Conservation (phyloP, 2,113 vertebrate genomes). For the Equus quagga region DNA sequence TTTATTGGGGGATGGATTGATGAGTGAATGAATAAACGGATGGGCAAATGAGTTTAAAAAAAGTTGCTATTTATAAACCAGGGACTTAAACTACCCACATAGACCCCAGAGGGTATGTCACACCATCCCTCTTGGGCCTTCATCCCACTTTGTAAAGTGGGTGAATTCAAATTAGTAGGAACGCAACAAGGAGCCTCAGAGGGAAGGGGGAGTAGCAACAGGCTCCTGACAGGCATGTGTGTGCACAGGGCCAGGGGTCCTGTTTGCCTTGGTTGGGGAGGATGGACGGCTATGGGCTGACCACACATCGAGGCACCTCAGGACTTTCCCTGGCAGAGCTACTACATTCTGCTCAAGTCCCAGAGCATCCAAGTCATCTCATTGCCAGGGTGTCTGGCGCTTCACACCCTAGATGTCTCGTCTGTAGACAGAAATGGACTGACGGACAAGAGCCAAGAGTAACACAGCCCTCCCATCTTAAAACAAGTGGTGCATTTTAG, state of each 20-base stretch:
- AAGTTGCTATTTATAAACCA: not conserved
- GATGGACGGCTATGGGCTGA: not conserved
- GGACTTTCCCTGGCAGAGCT: not conserved
- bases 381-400: not conserved
- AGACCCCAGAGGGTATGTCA: not conserved
- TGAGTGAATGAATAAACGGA: not conserved
- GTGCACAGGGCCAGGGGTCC: not conserved
- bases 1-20: not conserved
- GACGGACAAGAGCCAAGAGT: not conserved
- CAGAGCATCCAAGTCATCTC: not conserved
- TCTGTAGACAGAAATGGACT: not conserved
- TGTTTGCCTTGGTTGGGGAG: not conserved
- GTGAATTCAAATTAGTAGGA: not conserved
- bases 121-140: not conserved
- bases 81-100: not conserved
- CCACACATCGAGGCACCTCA: accelerated
- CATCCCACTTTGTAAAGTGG: not conserved
- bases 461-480: too few species aligned
- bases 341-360: not conserved
- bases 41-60: not conserved
- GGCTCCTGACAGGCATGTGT: not conserved
- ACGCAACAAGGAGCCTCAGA: not conserved
- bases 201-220: not conserved
- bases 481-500: not conserved
- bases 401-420: not conserved